These are phyloP conservation scores for Oscheius sp. DNA, from an alignment of 2,888 invertebrate genomes.

Conservation along the genomic window DNA sequence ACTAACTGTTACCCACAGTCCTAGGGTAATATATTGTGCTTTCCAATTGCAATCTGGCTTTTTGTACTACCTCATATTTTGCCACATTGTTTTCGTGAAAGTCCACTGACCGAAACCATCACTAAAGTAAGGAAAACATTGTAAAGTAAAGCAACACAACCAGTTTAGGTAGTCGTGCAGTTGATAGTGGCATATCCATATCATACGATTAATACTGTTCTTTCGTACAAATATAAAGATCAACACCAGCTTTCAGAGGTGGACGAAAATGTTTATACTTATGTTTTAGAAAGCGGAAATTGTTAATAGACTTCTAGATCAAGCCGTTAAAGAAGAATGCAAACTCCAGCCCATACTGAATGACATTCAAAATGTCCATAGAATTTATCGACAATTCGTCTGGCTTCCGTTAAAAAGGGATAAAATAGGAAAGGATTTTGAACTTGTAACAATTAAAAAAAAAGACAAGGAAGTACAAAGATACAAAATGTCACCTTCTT, in stretches of 20 bases:
- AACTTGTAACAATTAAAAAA: neutral
- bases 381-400: constrained; percentile 21
- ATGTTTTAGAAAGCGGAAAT: neutral
- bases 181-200: constrained; percentile 49
- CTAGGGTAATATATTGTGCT: neutral
- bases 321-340: neutral
- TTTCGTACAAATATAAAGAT: constrained; percentile 45
- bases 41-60: constrained; percentile 35
- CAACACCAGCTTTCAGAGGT: neutral
- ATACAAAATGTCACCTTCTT: constrained; percentile 1
- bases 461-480: neutral
- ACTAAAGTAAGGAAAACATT: neutral
- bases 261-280: neutral
- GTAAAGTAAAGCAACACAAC: too few relatives aligned
- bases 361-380: constrained; percentile 14
- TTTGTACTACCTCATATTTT: constrained; percentile 43
- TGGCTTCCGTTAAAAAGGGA: constrained; percentile 12
- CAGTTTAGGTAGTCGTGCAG: constrained; percentile 39
- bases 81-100: constrained; percentile 39
- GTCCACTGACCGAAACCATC: neutral
- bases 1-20: neutral
- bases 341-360: constrained; percentile 1
- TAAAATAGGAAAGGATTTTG: neutral
- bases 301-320: neutral
- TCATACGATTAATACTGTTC: constrained; percentile 42